phyloP scores from a whole-genome alignment of 2,797 vertebrate species.

The Cryptoprocta ferox region DNA sequence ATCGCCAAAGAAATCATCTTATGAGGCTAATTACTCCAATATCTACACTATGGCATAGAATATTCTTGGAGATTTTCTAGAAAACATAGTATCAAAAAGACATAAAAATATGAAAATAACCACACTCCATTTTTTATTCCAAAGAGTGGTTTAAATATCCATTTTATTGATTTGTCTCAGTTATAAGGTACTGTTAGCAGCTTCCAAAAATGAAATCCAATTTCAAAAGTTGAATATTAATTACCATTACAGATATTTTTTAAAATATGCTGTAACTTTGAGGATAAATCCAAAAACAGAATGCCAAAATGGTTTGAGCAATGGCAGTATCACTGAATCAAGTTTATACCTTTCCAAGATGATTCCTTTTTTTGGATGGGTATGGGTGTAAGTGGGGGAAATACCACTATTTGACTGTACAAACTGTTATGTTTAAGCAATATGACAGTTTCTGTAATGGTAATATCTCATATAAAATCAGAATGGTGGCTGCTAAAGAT shows the following conservation, averaged over 20 bases:
- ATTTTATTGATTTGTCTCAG: background rate
- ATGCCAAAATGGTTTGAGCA: conserved; percentile 29
- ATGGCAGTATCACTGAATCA: background rate
- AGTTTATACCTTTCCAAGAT: background rate
- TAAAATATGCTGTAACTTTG: background rate
- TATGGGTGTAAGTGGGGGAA: background rate
- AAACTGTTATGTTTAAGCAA: conserved; percentile 39
- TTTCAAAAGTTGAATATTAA: conserved; percentile 50
- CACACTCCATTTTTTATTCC: conserved; percentile 25
- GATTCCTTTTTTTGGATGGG: background rate
- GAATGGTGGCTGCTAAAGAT: background rate
- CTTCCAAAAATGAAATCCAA: conserved; percentile 58
- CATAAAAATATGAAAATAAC: conserved; percentile 18
- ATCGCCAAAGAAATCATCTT: conserved; percentile 28
- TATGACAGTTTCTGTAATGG: background rate
- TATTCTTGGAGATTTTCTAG: conserved; percentile 26
- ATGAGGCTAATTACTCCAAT: conserved; percentile 1
- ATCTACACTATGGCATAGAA: conserved; percentile 11
- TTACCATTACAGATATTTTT: conserved; percentile 21
- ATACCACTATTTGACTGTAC: background rate
- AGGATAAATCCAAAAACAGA: conserved; percentile 21
- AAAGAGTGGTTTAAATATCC: conserved; percentile 9
- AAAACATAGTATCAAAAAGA: background rate
- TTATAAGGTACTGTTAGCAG: background rate
- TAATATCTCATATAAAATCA: conserved; percentile 31